These are phyloP conservation scores for Patella caerulea DNA, from an alignment of 2,888 invertebrate genomes.

Conservation along the genomic window DNA sequence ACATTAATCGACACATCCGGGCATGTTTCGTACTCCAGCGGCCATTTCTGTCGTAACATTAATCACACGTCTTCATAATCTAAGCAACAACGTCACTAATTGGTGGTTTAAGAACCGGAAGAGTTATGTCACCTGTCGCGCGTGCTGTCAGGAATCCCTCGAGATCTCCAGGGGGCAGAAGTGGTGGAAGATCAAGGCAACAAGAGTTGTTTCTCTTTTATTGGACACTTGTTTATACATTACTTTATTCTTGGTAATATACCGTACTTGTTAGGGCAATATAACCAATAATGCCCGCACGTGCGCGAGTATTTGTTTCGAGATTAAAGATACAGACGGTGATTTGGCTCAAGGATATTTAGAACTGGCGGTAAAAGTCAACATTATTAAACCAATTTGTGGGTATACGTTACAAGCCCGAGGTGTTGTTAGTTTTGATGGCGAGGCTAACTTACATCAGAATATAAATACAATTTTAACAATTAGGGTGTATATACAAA, in stretches of 20 bases:
- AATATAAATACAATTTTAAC: no score
- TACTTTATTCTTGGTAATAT: not conserved
- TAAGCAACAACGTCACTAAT: slow-evolving; percentile 9
- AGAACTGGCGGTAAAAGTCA: slow-evolving; percentile 1
- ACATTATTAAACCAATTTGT: slow-evolving; percentile 4
- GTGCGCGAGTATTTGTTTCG: slow-evolving; percentile 1
- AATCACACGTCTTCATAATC: not conserved
- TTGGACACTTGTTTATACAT: not conserved
- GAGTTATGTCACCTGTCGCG: slow-evolving; percentile 13
- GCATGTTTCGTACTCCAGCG: not conserved
- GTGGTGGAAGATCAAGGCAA: slow-evolving; percentile 2
- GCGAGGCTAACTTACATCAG: no score
- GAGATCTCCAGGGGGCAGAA: not conserved
- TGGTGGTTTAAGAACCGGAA: not conserved
- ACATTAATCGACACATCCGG: not conserved
- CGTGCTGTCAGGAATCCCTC: not conserved
- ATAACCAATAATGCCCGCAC: slow-evolving; percentile 5
- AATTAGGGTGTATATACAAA: no score
- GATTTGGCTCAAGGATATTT: slow-evolving; percentile 1
- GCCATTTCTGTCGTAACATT: not conserved
- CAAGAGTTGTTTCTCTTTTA: not conserved
- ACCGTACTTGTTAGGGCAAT: not conserved
- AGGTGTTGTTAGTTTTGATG: not conserved
- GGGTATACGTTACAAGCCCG: not conserved
- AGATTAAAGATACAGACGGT: not conserved